Conservation (phyloP, 2,113 vertebrate species). For the Cephalophus harveyi region DNA sequence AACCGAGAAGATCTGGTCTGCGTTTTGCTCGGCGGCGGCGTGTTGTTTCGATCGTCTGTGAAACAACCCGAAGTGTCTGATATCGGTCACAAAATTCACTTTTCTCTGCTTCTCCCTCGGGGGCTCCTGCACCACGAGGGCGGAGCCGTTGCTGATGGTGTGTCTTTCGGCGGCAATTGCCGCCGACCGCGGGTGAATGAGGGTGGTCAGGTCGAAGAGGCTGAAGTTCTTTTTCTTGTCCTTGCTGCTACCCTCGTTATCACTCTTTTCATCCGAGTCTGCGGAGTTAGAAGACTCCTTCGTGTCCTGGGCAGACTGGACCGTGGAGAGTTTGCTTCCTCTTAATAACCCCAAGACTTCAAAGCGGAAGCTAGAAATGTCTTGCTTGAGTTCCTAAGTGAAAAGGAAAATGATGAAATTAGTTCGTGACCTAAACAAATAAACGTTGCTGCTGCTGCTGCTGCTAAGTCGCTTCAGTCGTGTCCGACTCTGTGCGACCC, state of each 20-base stretch:
- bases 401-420: background rate
- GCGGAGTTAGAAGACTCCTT: conserved; percentile 78
- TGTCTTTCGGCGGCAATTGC: conserved; percentile 74
- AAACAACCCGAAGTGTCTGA: conserved; percentile 83
- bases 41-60: conserved; percentile 82
- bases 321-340: conserved; percentile 80
- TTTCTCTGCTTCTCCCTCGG: conserved; percentile 81
- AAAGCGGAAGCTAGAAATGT: conserved; percentile 98
- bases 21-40: conserved; percentile 73
- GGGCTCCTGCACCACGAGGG: conserved; percentile 75
- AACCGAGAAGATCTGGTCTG: conserved; percentile 85
- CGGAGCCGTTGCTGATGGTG: conserved; percentile 81
- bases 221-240: conserved; percentile 81
- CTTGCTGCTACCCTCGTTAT: conserved; percentile 76
- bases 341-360: conserved; percentile 95
- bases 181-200: conserved; percentile 81
- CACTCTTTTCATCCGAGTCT: conserved; percentile 83
- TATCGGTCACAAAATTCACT: conserved; percentile 81
- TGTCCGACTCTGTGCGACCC: no score
- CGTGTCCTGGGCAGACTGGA: conserved; percentile 68
- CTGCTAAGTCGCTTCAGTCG: no score
- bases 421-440: background rate
- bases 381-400: conserved; percentile 95
- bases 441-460: background rate
- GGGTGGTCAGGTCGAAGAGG: conserved; percentile 82